A percentile compares a stretch with the other conserved stretches of the same genome.
phyloP scores from a whole-genome alignment of 1,140 invertebrate genomes.

The Gonatopus flavifemur region DNA sequence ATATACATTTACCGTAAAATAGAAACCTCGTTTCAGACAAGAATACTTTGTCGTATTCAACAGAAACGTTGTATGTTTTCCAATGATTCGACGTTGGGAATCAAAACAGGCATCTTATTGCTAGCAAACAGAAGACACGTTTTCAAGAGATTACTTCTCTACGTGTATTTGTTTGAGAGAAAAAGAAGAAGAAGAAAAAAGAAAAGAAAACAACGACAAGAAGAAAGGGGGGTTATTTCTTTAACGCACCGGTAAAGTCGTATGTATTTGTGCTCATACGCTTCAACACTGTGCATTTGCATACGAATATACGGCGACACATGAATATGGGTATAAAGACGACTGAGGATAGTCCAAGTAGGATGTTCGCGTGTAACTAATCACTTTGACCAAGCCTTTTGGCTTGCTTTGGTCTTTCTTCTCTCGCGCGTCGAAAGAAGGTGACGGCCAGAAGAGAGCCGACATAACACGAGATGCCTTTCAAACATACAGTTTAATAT shows the following conservation, averaged over 20 bases:
- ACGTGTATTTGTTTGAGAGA: no score
- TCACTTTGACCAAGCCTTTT: conserved; percentile 25
- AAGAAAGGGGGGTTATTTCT: neutral
- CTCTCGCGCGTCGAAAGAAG: neutral
- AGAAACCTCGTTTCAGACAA: no score
- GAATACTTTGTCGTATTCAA: no score
- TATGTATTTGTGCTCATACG: neutral
- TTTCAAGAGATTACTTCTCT: no score
- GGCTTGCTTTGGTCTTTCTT: conserved; percentile 6
- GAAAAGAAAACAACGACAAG: no score
- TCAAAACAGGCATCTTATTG: conserved; percentile 19
- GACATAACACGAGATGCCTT: no score
- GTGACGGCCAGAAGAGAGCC: neutral
- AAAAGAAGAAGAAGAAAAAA: no score
- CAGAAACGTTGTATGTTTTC: conserved; percentile 18
- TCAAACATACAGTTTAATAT: no score
- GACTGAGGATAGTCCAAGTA: conserved; percentile 20
- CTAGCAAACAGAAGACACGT: no score
- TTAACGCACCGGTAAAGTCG: neutral
- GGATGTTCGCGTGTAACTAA: conserved; percentile 47
- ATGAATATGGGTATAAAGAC: conserved; percentile 37
- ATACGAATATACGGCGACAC: conserved; percentile 45
- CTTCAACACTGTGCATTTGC: conserved; percentile 36
- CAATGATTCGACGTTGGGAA: conserved; percentile 8
- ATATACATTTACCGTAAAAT: no score